These are phyloP conservation scores for Thalassoma bifasciatum DNA, from an alignment of 2,113 vertebrate species.

Conservation along the genomic window DNA sequence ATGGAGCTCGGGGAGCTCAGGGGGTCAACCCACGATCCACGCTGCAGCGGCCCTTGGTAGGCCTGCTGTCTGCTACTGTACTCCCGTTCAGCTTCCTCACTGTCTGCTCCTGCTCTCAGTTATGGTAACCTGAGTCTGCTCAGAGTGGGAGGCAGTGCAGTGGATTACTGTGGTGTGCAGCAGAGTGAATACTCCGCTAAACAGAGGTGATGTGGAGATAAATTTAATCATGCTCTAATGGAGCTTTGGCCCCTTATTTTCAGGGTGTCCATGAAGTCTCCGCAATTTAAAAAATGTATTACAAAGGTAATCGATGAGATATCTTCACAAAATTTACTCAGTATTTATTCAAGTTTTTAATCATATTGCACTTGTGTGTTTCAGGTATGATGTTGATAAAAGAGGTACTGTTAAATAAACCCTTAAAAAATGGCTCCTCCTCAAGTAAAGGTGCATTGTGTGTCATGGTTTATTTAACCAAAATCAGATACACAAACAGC, in stretches of 20 bases:
- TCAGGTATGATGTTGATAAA: no score
- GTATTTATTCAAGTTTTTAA: no score
- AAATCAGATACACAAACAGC: no score
- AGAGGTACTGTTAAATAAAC: no score
- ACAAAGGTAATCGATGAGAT: no score
- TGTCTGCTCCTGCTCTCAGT: conserved; percentile 51
- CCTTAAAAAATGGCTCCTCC: no score
- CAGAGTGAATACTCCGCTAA: conserved; percentile 31
- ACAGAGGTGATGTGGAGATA: conserved; percentile 50
- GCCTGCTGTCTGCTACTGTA: conserved; percentile 60
- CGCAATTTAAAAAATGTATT: no score
- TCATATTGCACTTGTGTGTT: no score
- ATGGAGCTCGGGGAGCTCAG: conserved; percentile 59
- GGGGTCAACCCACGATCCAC: conserved; percentile 24
- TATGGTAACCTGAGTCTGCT: conserved; percentile 61
- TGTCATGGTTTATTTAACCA: no score
- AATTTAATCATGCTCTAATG: conserved; percentile 50
- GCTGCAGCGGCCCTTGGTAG: conserved; percentile 23
- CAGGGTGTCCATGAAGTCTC: no score
- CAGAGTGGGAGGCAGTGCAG: conserved; percentile 29
- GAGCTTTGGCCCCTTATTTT: conserved; percentile 12
- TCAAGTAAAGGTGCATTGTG: no score
- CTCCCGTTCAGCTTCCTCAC: conserved; percentile 33
- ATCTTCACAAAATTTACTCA: no score
- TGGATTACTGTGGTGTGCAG: conserved; percentile 40